phyloP scores from a whole-genome alignment of 2,797 vertebrate species.

The Neosilurus hyrtlii region DNA sequence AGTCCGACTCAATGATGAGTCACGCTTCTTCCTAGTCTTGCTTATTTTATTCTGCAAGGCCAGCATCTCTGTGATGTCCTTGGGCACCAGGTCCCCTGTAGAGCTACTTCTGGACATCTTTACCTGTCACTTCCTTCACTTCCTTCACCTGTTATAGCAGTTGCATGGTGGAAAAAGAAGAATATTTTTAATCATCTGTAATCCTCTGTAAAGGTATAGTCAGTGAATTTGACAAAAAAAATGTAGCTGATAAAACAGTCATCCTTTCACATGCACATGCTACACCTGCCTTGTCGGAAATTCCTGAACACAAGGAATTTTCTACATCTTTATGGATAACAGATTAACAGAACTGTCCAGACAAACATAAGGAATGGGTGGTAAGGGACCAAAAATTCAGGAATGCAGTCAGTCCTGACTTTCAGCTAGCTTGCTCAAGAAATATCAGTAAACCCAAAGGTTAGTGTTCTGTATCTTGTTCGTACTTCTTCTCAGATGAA shows the following conservation, averaged over 20 bases:
- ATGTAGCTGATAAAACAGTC: neutral
- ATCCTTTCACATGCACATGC: neutral
- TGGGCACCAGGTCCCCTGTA: slow-evolving; percentile 75
- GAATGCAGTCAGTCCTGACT: slow-evolving; percentile 22
- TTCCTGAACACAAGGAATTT: neutral
- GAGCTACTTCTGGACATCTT: slow-evolving; percentile 76
- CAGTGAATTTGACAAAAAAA: neutral
- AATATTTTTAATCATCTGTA: neutral
- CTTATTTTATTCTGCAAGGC: slow-evolving; percentile 70
- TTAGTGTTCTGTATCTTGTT: neutral
- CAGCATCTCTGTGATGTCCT: slow-evolving; percentile 74
- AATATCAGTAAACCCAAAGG: slow-evolving; percentile 2
- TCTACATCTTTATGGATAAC: slow-evolving; percentile 14
- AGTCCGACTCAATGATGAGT: slow-evolving; percentile 79
- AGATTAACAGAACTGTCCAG: slow-evolving; percentile 3
- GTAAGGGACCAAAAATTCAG: neutral
- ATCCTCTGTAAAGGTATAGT: neutral
- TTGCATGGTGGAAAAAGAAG: slow-evolving; percentile 53
- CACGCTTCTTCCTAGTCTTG: slow-evolving; percentile 75
- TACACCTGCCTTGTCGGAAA: neutral
- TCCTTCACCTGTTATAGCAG: slow-evolving; percentile 67
- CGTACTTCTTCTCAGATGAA: neutral
- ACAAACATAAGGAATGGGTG: neutral
- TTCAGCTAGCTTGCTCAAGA: neutral
- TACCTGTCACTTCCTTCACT: slow-evolving; percentile 48